Evolutionary conservation across 92 coral and sea anemone genomes (phyloP), one percentile per base, ranked within the genome.

Genomic region (Epizoanthus scotinus): DNA sequence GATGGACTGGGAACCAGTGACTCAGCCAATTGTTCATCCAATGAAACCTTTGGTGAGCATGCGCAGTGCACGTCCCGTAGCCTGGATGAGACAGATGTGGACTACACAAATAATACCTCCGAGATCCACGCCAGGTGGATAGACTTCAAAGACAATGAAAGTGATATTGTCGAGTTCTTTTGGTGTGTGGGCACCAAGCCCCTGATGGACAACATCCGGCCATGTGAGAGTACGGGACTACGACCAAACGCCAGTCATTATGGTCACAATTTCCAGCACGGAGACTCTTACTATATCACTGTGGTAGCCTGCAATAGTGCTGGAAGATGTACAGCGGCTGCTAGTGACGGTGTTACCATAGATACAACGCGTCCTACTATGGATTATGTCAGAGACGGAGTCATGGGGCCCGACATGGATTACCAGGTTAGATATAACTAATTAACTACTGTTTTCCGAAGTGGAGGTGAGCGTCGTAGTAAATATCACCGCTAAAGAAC

Each of bases 361-460:
- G 99, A 95, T 74, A 82, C 89, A 10, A 93, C 99, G 10, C 99
- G 98, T n/a, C 99, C 99, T 50, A 83, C 79, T 1, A 84, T 95
- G 91, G 79, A 83, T 21, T 93, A 92, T 34, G 98, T 95, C 66
- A 91, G 95, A 71, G 99, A 95, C 83, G 99, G 99, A 21, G 82
- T 95, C 18, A 94, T 93, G 86, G 99, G 98, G 8, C 97, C 99
- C 29, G 99, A 95, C 34, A 95, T 95, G 83, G 98, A 95, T 79
- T 93, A 70, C 52, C 99, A 95, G 98, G 99, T 91, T 47, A 47
- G 52, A 47, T 47, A 47, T 9, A 12, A 47, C 52, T 47, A 47
- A 9, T 40, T 40, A 40, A 40, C 44, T 5, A 40, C 8, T 2
- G 8, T 40, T 40, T 9, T 36, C 44, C 44, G 0, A 40, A 40